Evolutionary conservation across 2,113 vertebrate species (phyloP).

Genomic region (Oryzias woworae): DNA sequence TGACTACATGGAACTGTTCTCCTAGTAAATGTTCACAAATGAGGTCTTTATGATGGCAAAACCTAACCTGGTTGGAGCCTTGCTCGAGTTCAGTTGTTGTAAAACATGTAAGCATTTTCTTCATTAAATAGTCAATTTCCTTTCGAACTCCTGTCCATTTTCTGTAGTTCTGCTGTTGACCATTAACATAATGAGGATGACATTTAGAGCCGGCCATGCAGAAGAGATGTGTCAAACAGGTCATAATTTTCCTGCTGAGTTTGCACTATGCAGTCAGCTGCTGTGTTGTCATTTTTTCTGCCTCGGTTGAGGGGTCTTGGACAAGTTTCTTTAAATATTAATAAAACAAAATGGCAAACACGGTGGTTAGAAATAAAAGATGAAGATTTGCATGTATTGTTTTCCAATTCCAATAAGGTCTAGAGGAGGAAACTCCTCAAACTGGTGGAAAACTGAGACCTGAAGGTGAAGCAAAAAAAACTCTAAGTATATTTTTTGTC

Average conservation of each 20-base stretch:
- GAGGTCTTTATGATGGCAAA: neutral
- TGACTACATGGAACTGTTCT: too few species aligned
- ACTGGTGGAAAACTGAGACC: too few species aligned
- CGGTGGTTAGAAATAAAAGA: too few species aligned
- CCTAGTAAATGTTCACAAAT: too few species aligned
- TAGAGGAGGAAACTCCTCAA: too few species aligned
- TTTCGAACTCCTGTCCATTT: slow-evolving; percentile 18
- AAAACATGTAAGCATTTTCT: slow-evolving; percentile 1
- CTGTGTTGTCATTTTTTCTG: neutral
- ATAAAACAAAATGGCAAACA: too few species aligned
- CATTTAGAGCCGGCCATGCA: slow-evolving; percentile 31
- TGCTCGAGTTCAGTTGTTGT: slow-evolving; percentile 6
- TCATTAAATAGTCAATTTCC: slow-evolving; percentile 24
- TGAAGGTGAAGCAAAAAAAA: too few species aligned
- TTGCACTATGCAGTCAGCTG: neutral
- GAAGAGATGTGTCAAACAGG: slow-evolving; percentile 24
- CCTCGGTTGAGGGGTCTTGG: too few species aligned
- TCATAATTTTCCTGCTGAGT: slow-evolving; percentile 18
- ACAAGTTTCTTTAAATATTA: too few species aligned
- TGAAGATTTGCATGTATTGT: too few species aligned
- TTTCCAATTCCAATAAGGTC: too few species aligned
- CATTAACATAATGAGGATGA: slow-evolving; percentile 46
- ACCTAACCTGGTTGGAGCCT: slow-evolving; percentile 10
- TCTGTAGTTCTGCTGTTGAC: slow-evolving; percentile 8
- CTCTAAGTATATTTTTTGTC: too few species aligned